These are phyloP conservation scores for Coecobrya sp. DNA, from an alignment of 2,888 invertebrate species.

Conservation along the genomic window DNA sequence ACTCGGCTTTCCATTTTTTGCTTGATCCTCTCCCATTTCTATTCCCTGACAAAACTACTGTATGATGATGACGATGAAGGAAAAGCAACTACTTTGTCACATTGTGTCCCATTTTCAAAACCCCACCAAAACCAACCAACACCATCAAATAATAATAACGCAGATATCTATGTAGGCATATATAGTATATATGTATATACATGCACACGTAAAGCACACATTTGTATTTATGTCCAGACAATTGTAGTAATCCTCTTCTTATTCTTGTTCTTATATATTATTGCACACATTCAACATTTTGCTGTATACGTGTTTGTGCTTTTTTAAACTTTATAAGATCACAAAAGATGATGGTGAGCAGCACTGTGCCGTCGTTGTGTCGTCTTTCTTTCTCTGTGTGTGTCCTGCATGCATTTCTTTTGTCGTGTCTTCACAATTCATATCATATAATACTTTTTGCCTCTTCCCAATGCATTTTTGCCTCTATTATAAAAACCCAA, in stretches of 20 bases:
- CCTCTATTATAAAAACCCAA: constrained; percentile 13
- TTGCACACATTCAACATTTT: not conserved
- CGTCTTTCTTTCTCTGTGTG: not conserved
- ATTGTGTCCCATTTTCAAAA: constrained; percentile 60
- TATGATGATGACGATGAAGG: not conserved
- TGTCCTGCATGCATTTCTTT: constrained; percentile 17
- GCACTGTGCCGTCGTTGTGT: not conserved
- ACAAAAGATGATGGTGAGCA: constrained; percentile 6
- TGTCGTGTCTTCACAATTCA: not conserved
- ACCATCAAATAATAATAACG: not conserved
- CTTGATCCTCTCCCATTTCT: constrained; percentile 50
- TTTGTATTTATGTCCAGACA: not conserved
- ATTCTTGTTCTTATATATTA: not conserved
- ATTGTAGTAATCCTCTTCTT: constrained; percentile 34
- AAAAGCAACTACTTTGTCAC: constrained; percentile 58
- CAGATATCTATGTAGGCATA: not conserved
- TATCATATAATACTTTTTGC: not conserved
- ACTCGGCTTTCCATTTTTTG: constrained; percentile 21
- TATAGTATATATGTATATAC: not conserved
- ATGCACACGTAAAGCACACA: not conserved
- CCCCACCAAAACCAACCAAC: not conserved
- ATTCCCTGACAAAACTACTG: not conserved
- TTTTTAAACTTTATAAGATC: constrained; percentile 3
- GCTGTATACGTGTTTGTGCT: constrained; percentile 4
- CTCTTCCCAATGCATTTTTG: not conserved